These are phyloP conservation scores for Aspidiotus destructor DNA, from an alignment of 2,888 invertebrate genomes.

Conservation along the genomic window DNA sequence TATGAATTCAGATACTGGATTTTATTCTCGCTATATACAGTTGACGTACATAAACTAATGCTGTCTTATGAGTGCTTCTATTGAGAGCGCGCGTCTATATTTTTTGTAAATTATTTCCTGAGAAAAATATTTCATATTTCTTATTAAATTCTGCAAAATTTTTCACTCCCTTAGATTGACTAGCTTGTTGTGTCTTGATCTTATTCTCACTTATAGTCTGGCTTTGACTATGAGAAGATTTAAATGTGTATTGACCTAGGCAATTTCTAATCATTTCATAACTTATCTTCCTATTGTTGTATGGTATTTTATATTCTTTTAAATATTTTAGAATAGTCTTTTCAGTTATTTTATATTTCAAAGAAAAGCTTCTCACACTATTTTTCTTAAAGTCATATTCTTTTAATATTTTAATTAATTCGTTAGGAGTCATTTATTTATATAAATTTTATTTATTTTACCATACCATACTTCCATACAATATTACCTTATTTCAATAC, in stretches of 20 bases:
- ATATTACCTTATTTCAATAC: too few species aligned
- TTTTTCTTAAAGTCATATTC: too few species aligned
- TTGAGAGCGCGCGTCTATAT: too few species aligned
- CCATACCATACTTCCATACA: conserved; percentile 20
- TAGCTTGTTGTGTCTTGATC: neutral
- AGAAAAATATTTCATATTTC: conserved; percentile 7
- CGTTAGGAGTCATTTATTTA: too few species aligned
- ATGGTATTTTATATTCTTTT: conserved; percentile 15
- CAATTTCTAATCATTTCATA: conserved; percentile 16
- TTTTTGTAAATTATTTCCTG: neutral
- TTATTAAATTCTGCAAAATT: conserved; percentile 11
- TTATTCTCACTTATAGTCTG: neutral
- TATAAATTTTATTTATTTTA: conserved; percentile 8
- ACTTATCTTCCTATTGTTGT: conserved; percentile 17
- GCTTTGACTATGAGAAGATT: neutral
- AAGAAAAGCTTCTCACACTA: too few species aligned
- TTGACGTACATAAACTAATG: too few species aligned
- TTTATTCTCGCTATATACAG: too few species aligned
- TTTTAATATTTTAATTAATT: too few species aligned
- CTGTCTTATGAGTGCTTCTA: too few species aligned
- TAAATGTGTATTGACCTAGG: conserved; percentile 11
- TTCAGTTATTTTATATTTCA: too few species aligned
- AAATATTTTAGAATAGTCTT: conserved; percentile 15
- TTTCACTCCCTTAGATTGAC: conserved; percentile 1
- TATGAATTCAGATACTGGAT: too few species aligned